Base-by-base conservation (phyloP, 1,140 invertebrate species). In the Musca domestica region DNA sequence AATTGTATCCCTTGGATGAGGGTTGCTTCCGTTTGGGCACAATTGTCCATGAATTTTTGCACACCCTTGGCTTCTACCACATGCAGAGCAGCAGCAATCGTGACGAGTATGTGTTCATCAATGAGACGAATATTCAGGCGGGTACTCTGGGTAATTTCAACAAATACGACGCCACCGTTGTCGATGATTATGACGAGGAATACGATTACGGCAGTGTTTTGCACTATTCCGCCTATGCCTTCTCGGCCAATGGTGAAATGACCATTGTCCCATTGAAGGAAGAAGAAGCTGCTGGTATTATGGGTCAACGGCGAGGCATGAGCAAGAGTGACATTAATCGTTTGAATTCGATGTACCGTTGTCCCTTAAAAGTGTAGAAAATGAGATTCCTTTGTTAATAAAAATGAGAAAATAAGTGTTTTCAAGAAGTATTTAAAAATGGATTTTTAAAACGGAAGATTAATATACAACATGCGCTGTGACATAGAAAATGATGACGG, bases 131-230 rank as follows among this genome's bases (percentile, higher is more conserved):
- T 71, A 89, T 90, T 15, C 74, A 81, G 15, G 69, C 76, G 0
- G 76, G 73, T 4, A 83, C 74, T 54, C 81, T 85, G 71, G 74
- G 82, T 25, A 87, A 88, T 70, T 88, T 88, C 67, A 79, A 84
- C 6, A 88, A 87, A 71, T 86, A 86, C 46, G 75, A 82, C n/a
- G 74, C 73, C 2, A 66, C 74, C 0, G 82, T 74, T 1, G 83
- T 87, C 0, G 83, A 83, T 2, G 82, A 87, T 68, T 87, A 83
- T 67, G 82, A 83, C 0, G 72, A 83, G 67, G 70, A 71, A 3
- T 91, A 90, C 67, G 89, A 90, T 75, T 90, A 89, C 70, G 76
- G 78, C 3, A 93, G 91, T 69, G 88, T 93, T 12, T 88, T 94
- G 87, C 93, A 95, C 76, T 94, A 95, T 72, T 87, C 87, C 1